These are phyloP conservation scores for Scytalopus superciliaris DNA, from an alignment of 2,113 vertebrate species.

Conservation along the genomic window DNA sequence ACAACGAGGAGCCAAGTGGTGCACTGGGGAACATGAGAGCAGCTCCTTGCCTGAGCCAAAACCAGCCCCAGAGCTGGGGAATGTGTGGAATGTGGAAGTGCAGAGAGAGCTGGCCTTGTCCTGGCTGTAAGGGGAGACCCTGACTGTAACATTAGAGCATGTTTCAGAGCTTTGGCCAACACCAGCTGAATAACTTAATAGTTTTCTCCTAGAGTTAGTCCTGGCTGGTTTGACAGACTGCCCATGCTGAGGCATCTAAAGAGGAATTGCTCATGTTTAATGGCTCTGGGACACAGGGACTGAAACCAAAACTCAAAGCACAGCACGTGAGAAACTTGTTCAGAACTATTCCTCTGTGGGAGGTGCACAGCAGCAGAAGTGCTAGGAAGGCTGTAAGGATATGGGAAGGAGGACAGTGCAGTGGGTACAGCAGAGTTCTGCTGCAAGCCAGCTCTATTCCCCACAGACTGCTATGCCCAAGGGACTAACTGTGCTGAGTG, in stretches of 20 bases:
- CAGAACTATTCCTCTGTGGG: background rate
- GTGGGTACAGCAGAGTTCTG: background rate
- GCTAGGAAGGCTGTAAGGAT: background rate
- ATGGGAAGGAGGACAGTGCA: background rate
- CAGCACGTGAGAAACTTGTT: background rate
- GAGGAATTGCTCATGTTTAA: background rate
- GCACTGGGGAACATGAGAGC: background rate
- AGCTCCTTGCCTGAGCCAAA: background rate
- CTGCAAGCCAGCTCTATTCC: background rate
- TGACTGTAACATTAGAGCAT: background rate
- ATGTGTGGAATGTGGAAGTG: slow-evolving; percentile 54
- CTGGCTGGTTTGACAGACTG: background rate
- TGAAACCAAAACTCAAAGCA: background rate
- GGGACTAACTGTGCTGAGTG: background rate
- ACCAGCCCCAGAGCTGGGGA: background rate
- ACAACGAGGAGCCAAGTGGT: slow-evolving; percentile 31
- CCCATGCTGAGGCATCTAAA: background rate
- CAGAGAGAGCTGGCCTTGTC: slow-evolving; percentile 47
- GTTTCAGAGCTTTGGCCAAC: slow-evolving; percentile 7
- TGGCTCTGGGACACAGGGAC: background rate
- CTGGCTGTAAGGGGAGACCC: background rate
- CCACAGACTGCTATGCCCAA: background rate
- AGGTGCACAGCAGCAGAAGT: background rate
- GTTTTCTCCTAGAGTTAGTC: background rate
- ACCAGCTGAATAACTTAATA: slow-evolving; percentile 44